Conservation (phyloP, 1,140 invertebrate genomes). For the Pseudomyrmex dendroicus region DNA sequence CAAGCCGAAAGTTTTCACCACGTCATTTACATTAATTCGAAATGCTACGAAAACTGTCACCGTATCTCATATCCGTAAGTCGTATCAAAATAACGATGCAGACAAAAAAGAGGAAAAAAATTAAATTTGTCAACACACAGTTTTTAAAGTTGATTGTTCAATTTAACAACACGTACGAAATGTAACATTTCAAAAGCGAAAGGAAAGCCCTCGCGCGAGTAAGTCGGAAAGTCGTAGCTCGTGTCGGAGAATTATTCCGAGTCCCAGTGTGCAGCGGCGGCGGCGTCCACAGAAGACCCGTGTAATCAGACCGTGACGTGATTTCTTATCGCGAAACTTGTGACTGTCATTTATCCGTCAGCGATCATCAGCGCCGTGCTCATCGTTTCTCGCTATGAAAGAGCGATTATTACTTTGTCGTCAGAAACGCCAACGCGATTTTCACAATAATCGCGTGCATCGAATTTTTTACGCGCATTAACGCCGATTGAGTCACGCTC, state of each 20-base stretch:
- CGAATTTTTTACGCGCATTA: conserved; percentile 15
- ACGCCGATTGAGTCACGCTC: conserved; percentile 51
- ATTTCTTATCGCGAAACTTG: conserved; percentile 26
- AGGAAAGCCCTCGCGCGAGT: not conserved
- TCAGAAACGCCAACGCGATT: conserved; percentile 7
- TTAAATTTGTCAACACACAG: too few relatives aligned
- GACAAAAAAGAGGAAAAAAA: not conserved
- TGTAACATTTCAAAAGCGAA: not conserved
- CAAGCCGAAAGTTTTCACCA: too few relatives aligned
- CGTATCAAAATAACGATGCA: not conserved
- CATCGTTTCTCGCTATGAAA: not conserved
- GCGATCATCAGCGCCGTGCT: not conserved
- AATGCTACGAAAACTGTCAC: too few relatives aligned
- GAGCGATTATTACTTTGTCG: not conserved
- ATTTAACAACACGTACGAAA: not conserved
- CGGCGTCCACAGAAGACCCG: not conserved
- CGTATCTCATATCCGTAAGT: too few relatives aligned
- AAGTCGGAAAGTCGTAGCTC: not conserved
- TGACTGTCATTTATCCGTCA: not conserved
- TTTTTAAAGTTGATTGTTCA: not conserved
- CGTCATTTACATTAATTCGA: too few relatives aligned
- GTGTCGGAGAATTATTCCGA: not conserved
- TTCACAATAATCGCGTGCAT: conserved; percentile 20
- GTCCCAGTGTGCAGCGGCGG: not conserved
- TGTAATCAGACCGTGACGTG: conserved; percentile 59